Evolutionary conservation across 1,140 invertebrate species (phyloP).

Genomic region (Aricia agestis): DNA sequence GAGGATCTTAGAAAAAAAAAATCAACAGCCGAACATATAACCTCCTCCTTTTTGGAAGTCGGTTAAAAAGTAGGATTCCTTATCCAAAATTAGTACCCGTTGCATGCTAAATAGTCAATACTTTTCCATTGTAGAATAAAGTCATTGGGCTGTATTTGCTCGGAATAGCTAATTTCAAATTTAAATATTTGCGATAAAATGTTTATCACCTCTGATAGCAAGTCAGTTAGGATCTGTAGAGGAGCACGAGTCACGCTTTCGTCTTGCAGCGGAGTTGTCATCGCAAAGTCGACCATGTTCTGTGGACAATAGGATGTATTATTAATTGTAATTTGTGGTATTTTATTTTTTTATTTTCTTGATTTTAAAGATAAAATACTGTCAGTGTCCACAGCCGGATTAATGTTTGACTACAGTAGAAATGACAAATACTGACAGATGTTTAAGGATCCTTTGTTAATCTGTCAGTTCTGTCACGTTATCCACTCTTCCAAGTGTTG

Average conservation of each 20-base stretch:
- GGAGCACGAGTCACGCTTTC: constrained; percentile 85
- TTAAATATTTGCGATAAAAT: constrained; percentile 20
- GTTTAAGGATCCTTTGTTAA: too few relatives aligned
- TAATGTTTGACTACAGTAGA: too few relatives aligned
- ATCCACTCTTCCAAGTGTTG: too few relatives aligned
- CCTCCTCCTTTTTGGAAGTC: too few relatives aligned
- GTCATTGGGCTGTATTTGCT: not conserved
- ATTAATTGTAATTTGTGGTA: not conserved
- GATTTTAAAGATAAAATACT: too few relatives aligned
- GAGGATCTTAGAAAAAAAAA: too few relatives aligned
- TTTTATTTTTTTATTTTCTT: not conserved
- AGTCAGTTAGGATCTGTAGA: constrained; percentile 84
- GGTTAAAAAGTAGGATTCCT: not conserved
- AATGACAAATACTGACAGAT: too few relatives aligned
- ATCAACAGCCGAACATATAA: too few relatives aligned
- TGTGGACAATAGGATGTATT: constrained; percentile 60
- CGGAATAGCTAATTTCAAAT: constrained; percentile 13
- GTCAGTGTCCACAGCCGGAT: too few relatives aligned
- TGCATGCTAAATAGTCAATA: not conserved
- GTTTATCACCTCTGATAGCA: constrained; percentile 78
- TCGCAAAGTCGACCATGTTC: constrained; percentile 87
- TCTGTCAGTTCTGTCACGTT: too few relatives aligned
- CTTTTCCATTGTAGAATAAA: constrained; percentile 7
- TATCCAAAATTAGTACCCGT: not conserved
- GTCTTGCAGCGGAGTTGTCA: constrained; percentile 88